A percentile compares a stretch with the other conserved stretches of the same genome.
Evolutionary conservation across 2,888 invertebrate species (phyloP).

Genomic region (Tineola bisselliella): DNA sequence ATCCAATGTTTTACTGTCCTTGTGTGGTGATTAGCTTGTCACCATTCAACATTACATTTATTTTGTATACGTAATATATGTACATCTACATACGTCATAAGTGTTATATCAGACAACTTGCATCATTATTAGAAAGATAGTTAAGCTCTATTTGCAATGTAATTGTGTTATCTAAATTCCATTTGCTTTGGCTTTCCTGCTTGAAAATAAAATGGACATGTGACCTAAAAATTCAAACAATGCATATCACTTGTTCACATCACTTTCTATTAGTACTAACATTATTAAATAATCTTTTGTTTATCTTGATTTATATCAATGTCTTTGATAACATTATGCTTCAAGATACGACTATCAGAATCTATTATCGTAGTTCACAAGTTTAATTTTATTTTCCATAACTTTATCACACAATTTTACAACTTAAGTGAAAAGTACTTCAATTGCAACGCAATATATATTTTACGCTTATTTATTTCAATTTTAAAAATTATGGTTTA

Average conservation of each 20-base stretch:
- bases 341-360: neutral
- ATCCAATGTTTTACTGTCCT: no score
- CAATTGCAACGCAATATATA: no score
- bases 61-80: no score
- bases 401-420: neutral
- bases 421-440: no score
- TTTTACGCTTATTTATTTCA: no score
- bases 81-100: no score
- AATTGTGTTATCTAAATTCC: neutral
- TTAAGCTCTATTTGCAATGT: neutral
- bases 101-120: no score
- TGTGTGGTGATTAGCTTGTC: no score
- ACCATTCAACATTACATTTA: no score
- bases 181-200: neutral
- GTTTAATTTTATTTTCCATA: constrained; percentile 1
- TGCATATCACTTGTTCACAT: neutral
- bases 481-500: no score
- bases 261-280: constrained; percentile 3
- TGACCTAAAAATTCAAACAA: neutral
- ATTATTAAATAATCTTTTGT: constrained; percentile 5
- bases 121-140: neutral
- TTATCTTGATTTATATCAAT: neutral
- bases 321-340: neutral
- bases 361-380: neutral
- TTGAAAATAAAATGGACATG: neutral